These are phyloP conservation scores for Nomada fabriciana DNA, from an alignment of 2,888 invertebrate genomes.

Conservation along the genomic window DNA sequence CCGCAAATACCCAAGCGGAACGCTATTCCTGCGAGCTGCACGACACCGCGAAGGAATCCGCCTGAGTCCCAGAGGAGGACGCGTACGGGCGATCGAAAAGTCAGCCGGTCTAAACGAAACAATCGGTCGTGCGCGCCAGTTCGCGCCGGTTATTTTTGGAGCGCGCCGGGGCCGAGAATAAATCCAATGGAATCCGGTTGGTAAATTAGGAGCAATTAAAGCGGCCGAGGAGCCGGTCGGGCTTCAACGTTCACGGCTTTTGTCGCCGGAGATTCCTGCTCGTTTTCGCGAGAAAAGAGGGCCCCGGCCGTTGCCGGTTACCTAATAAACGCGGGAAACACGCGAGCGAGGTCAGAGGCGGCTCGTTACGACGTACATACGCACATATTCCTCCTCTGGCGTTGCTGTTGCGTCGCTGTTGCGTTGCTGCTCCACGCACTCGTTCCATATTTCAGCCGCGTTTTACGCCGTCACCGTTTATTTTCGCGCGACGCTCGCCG, in stretches of 20 bases:
- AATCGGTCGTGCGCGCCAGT: conserved; percentile 49
- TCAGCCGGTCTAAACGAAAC: conserved; percentile 61
- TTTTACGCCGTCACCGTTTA: conserved; percentile 48
- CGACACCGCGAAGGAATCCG: neutral
- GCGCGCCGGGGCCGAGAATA: conserved; percentile 71
- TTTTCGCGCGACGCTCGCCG: conserved; percentile 35
- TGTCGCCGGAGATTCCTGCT: conserved; percentile 58
- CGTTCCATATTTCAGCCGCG: conserved; percentile 41
- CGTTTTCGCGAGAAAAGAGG: conserved; percentile 55
- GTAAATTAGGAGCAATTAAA: conserved; percentile 81
- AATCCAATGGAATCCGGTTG: conserved; percentile 78
- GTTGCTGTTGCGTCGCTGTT: neutral
- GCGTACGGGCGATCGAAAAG: conserved; percentile 45
- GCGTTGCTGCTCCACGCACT: conserved; percentile 22
- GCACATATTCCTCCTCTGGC: neutral
- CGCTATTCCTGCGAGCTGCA: neutral
- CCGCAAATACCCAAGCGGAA: neutral
- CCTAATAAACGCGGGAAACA: conserved; percentile 72
- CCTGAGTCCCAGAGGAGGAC: neutral
- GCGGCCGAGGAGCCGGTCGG: conserved; percentile 54
- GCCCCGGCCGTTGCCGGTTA: conserved; percentile 48
- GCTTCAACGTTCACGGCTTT: conserved; percentile 59
- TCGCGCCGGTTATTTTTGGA: conserved; percentile 75
- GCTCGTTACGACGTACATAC: neutral
- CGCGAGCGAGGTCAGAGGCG: conserved; percentile 60